Percentiles rank a stretch among this genome's conserved stretches.
Conservation (phyloP, 2,888 invertebrate genomes). For the Trichogramma dendrolimi region DNA sequence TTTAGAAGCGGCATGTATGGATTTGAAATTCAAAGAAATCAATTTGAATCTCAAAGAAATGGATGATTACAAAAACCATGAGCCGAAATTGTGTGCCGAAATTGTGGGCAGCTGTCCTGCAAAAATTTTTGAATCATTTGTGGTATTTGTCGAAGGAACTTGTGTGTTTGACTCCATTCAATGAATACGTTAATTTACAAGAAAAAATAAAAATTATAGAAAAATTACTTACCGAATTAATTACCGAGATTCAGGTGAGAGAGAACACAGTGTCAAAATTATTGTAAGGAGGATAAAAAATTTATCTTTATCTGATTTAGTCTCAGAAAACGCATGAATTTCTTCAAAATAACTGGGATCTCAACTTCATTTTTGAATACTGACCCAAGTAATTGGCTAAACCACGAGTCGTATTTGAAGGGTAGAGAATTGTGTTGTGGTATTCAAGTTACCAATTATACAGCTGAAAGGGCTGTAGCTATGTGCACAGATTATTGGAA, state of each 20-base stretch:
- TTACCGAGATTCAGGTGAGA: neutral
- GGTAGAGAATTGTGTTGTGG: neutral
- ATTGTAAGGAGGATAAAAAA: neutral
- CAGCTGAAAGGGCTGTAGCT: neutral
- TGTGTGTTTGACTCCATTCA: conserved; percentile 13
- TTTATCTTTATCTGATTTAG: neutral
- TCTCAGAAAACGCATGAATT: neutral
- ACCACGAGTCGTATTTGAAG: neutral
- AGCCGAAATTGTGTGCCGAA: conserved; percentile 10
- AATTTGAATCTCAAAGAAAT: neutral
- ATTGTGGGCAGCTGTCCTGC: neutral
- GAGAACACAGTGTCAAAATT: neutral
- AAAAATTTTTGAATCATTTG: conserved; percentile 14
- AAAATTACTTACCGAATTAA: conserved; percentile 5
- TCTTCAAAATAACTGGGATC: neutral
- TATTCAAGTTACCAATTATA: neutral
- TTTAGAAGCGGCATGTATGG: too few relatives aligned
- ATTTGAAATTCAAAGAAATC: neutral
- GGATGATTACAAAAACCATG: conserved; percentile 4
- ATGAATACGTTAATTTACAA: conserved; percentile 8
- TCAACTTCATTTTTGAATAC: neutral
- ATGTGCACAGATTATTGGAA: neutral
- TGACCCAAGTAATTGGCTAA: neutral
- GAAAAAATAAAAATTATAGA: conserved; percentile 15
- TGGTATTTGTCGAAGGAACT: conserved; percentile 22